Evolutionary conservation across 2,797 vertebrate genomes (phyloP).

Genomic region (Clarias laeviceps): DNA sequence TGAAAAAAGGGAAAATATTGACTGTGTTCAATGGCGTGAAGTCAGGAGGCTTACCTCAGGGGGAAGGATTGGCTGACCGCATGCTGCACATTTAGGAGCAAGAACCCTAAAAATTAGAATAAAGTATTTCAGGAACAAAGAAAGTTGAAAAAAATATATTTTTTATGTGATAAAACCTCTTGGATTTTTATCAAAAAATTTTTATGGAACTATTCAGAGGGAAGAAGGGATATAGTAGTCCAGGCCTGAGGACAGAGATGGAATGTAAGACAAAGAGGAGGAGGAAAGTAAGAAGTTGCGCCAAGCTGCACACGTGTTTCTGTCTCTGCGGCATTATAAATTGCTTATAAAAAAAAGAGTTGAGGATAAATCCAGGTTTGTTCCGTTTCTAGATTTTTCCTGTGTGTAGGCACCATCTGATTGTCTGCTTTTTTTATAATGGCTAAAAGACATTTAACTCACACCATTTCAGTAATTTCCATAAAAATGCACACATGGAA

Average conservation of each 20-base stretch:
- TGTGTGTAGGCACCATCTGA: slow-evolving; percentile 48
- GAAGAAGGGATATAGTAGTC: background rate
- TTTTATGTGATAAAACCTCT: background rate
- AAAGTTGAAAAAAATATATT: background rate
- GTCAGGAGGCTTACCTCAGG: slow-evolving; percentile 81
- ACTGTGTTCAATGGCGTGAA: background rate
- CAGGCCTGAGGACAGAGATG: slow-evolving; percentile 10
- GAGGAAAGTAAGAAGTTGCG: slow-evolving; percentile 37
- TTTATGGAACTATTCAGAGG: background rate
- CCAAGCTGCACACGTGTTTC: slow-evolving; percentile 67
- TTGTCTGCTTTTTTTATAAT: slow-evolving; percentile 31
- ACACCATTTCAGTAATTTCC: background rate
- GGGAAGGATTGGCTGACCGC: slow-evolving; percentile 91
- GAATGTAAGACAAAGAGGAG: slow-evolving; percentile 7
- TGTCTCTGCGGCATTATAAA: slow-evolving; percentile 54
- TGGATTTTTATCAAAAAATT: background rate
- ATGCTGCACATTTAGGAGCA: slow-evolving; percentile 93
- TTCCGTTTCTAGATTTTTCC: slow-evolving; percentile 38
- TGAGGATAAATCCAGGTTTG: slow-evolving; percentile 26
- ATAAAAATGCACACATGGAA: slow-evolving; percentile 21
- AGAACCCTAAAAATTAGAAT: slow-evolving; percentile 78
- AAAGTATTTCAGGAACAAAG: slow-evolving; percentile 12
- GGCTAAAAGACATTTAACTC: slow-evolving; percentile 24
- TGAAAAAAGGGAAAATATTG: slow-evolving; percentile 10
- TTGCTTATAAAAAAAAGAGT: slow-evolving; percentile 50